Base-by-base conservation (phyloP, 2,113 vertebrate species). In the Haplochromis burtoni region DNA sequence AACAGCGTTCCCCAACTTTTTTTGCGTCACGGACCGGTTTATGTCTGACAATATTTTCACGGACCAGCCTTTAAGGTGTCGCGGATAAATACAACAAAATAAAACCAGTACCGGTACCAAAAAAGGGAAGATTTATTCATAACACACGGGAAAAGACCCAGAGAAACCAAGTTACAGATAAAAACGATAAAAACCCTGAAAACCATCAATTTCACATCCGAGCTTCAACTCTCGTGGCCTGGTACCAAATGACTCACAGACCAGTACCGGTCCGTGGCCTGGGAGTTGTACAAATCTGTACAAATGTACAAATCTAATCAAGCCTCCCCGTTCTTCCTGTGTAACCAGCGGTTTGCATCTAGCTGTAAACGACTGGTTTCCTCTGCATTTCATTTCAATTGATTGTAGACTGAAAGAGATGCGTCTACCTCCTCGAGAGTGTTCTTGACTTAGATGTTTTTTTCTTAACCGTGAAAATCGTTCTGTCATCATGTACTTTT, bases 11-110 rank as follows among this genome's bases (percentile, higher is more conserved):
- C 24, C 3, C 55, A 59, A 6, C 0, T 0, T 16, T 6, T 57
- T 16, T 59, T 29, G 55, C 13, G 0, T 0, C 24, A 29, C 8
- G 0, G 55, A 59, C 55, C 8, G 2, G 55, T 59, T 59, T 59
- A 59, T 2, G 55, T 4, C 13, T 0, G 1, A 2, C 13, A 59
- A 29, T 59, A 29, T 1, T 59, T 9, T 59, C 26, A 9, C 0
- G 1, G 26, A 9, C 55, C 0, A 2, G 24, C 5, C 13, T 29
- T 29, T 59, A 59, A 59, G 13, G 26, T 59, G 55, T 59, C 0
- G 4, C 0, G 54, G 54, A 57, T 57, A 57, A 57, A 55, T 55
- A 55, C 12, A 57, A 55, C 54, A 26, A 57, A 0, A 14, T 8
- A 26, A 26, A 57, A 57, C 54, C 0, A 57, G 54, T 57, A 57